Conservation (phyloP, 2,888 invertebrate species). For the Caenorhabditis sp. region DNA sequence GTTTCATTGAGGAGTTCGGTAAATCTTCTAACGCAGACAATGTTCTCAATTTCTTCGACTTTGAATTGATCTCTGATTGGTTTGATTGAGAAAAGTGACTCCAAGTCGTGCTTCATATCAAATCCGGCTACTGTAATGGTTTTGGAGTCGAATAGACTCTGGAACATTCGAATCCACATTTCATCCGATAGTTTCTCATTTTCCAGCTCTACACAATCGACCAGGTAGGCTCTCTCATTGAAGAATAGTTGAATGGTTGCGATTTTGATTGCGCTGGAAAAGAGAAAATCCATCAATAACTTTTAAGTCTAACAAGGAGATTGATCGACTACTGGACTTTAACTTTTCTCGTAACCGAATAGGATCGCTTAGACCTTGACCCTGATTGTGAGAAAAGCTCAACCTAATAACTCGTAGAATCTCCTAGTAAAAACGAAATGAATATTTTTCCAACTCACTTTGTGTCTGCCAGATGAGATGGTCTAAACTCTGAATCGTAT, state of each 20-base stretch:
- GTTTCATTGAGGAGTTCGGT: conserved; percentile 41
- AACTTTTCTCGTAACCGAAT: no score
- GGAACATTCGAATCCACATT: conserved; percentile 53
- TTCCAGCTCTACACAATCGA: conserved; percentile 65
- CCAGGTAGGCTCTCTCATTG: conserved; percentile 38
- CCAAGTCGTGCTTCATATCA: conserved; percentile 67
- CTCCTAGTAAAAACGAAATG: background rate
- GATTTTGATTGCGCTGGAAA: conserved; percentile 26
- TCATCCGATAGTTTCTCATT: background rate
- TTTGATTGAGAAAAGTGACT: conserved; percentile 51
- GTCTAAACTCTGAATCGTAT: conserved; percentile 35
- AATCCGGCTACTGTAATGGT: conserved; percentile 57
- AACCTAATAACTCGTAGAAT: no score
- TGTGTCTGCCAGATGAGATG: conserved; percentile 20
- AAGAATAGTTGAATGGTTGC: conserved; percentile 66
- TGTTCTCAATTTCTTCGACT: conserved; percentile 33
- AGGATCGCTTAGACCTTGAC: no score
- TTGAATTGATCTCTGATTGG: conserved; percentile 12
- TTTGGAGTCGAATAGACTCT: conserved; percentile 44
- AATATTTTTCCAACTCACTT: background rate
- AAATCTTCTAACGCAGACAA: conserved; percentile 57
- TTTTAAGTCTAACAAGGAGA: no score
- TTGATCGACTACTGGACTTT: no score
- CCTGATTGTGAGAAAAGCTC: background rate
- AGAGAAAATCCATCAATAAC: no score